Percentiles rank a stretch among this genome's conserved stretches.
These are phyloP conservation scores for Narcine bancroftii DNA, from an alignment of 2,113 vertebrate genomes.

Conservation along the genomic window DNA sequence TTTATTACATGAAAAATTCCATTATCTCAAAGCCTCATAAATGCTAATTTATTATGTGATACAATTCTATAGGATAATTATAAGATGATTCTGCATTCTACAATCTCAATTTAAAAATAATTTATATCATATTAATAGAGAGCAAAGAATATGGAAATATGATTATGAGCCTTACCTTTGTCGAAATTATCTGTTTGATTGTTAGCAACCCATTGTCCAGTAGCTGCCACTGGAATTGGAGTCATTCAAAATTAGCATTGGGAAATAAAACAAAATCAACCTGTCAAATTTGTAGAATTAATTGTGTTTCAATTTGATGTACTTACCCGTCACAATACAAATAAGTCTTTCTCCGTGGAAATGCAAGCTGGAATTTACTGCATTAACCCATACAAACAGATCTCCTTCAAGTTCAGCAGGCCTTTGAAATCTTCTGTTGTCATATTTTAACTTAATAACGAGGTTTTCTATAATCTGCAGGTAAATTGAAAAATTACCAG, in stretches of 20 bases:
- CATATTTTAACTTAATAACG: slow-evolving; percentile 46
- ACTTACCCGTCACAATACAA: slow-evolving; percentile 50
- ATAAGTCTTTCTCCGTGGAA: slow-evolving; percentile 41
- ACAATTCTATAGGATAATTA: too few relatives aligned
- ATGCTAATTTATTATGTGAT: too few relatives aligned
- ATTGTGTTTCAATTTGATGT: neutral
- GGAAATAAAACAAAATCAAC: neutral
- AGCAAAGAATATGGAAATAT: neutral
- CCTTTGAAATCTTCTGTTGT: slow-evolving; percentile 40
- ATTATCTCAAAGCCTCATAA: too few relatives aligned
- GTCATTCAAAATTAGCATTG: neutral
- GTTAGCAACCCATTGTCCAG: slow-evolving; percentile 8
- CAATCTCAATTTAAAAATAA: too few relatives aligned
- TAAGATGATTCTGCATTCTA: too few relatives aligned
- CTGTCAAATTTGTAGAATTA: neutral
- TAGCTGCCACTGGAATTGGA: slow-evolving; percentile 19
- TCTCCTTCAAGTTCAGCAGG: slow-evolving; percentile 41
- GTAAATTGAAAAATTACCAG: too few relatives aligned
- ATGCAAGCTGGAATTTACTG: slow-evolving; percentile 40
- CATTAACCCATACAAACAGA: slow-evolving; percentile 47
- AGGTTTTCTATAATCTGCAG: slow-evolving; percentile 54
- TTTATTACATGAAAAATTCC: too few relatives aligned
- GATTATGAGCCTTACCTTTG: slow-evolving; percentile 15
- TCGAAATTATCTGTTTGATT: neutral
- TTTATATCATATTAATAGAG: neutral